A percentile compares a stretch with the other conserved stretches of the same genome.
Evolutionary conservation across 2,113 vertebrate genomes (phyloP).

Genomic region (Colinus virginianus): DNA sequence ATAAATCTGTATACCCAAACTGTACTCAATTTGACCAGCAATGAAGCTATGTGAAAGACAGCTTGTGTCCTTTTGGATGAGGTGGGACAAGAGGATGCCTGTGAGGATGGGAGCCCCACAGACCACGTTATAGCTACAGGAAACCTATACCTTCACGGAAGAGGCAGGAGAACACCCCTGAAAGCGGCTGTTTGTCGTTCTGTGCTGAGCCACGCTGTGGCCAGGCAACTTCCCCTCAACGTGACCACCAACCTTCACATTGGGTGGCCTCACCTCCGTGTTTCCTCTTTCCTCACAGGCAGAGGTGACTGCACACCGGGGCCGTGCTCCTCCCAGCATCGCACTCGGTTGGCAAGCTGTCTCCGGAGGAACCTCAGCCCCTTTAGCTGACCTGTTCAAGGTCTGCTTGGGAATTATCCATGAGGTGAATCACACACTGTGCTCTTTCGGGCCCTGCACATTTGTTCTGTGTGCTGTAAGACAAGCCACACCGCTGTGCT

Average conservation of each 20-base stretch:
- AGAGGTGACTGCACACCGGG: neutral
- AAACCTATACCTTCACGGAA: accelerated
- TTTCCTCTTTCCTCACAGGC: neutral
- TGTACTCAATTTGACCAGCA: neutral
- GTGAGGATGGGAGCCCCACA: neutral
- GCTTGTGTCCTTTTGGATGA: neutral
- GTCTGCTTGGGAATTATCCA: neutral
- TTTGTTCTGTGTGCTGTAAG: neutral
- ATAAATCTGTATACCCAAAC: neutral
- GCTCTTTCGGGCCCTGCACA: neutral
- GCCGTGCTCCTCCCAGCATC: accelerated
- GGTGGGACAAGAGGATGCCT: neutral
- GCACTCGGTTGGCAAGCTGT: accelerated
- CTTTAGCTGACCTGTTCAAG: neutral
- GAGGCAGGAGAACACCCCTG: accelerated
- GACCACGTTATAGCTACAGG: neutral
- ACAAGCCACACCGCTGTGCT: slow-evolving; percentile 13
- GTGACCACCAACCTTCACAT: neutral
- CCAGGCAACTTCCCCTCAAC: neutral
- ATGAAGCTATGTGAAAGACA: neutral
- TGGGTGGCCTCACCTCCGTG: neutral
- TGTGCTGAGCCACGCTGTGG: neutral
- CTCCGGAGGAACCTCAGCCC: neutral
- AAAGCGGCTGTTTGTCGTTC: neutral
- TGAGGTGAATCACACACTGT: slow-evolving; percentile 12